These are phyloP conservation scores for Phylloscopus trochilus DNA, from an alignment of 2,113 vertebrate genomes.

Conservation along the genomic window DNA sequence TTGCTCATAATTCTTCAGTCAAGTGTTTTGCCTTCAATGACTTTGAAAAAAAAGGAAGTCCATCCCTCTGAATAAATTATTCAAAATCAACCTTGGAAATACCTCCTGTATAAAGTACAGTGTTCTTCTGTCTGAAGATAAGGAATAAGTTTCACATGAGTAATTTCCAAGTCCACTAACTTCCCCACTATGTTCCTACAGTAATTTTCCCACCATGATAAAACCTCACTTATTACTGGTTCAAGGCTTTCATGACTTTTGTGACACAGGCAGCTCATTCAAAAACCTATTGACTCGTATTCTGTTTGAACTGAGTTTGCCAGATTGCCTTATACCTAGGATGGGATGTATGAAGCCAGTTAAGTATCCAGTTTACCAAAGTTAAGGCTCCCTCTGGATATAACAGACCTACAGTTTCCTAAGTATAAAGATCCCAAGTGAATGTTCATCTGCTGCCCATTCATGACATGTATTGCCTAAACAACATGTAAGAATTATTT, in stretches of 20 bases:
- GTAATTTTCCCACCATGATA: background rate
- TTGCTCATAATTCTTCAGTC: background rate
- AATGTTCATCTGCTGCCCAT: background rate
- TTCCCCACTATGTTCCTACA: background rate
- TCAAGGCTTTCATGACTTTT: background rate
- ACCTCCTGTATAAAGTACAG: background rate
- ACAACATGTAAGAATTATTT: background rate
- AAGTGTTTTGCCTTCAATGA: background rate
- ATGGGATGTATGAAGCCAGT: background rate
- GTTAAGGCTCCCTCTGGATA: background rate
- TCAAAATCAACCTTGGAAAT: constrained; percentile 44
- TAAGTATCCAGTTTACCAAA: background rate
- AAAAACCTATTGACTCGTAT: background rate
- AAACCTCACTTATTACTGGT: background rate
- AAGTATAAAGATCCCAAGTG: background rate
- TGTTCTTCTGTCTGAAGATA: background rate
- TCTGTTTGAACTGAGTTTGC: background rate
- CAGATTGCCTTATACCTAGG: background rate
- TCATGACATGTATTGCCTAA: background rate
- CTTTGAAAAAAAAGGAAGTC: background rate
- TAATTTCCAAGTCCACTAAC: background rate
- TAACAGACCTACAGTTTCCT: background rate
- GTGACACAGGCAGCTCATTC: background rate
- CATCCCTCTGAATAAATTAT: constrained; percentile 19
- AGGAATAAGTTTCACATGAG: background rate